Percentiles rank a stretch among this genome's conserved stretches.
Evolutionary conservation across 2,797 vertebrate genomes (phyloP).

Genomic region (Melanotaenia boesemani): DNA sequence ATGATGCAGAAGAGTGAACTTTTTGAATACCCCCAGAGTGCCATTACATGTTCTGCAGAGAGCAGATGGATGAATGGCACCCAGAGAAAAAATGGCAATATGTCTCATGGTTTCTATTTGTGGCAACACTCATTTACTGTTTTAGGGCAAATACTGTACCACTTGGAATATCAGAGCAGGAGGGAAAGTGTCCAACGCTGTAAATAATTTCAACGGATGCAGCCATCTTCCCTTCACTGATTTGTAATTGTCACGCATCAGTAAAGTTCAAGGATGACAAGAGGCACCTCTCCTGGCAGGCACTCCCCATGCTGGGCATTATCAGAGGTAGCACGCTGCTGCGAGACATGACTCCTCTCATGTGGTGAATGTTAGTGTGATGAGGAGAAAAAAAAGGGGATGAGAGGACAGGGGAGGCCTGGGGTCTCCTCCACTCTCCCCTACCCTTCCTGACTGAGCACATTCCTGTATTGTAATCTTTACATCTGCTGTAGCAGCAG

Average conservation of each 20-base stretch:
- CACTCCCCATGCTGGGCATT: conserved; percentile 37
- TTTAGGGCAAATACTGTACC: conserved; percentile 66
- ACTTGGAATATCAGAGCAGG: conserved; percentile 56
- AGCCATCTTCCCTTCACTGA: background rate
- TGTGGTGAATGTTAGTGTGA: conserved; percentile 51
- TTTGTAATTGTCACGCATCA: conserved; percentile 15
- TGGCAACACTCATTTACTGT: conserved; percentile 50
- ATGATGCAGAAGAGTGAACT: conserved; percentile 71
- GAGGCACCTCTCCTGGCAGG: conserved; percentile 47
- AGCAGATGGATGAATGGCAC: conserved; percentile 74
- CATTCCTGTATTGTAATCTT: conserved; percentile 14
- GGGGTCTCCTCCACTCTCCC: conserved; percentile 26
- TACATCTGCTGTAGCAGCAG: conserved; percentile 32
- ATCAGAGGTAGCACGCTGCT: conserved; percentile 40
- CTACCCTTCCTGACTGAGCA: conserved; percentile 7
- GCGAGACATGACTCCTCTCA: conserved; percentile 51
- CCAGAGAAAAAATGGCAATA: conserved; percentile 65
- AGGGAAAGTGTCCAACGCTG: conserved; percentile 30
- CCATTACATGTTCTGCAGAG: conserved; percentile 69
- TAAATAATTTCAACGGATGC: conserved; percentile 28
- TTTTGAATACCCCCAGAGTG: conserved; percentile 71
- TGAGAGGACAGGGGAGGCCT: conserved; percentile 40
- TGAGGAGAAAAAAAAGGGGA: conserved; percentile 23
- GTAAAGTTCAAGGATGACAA: conserved; percentile 58
- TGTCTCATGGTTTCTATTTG: conserved; percentile 66